Conservation (phyloP, 2,888 invertebrate genomes). For the Hylaea fasciaria region DNA sequence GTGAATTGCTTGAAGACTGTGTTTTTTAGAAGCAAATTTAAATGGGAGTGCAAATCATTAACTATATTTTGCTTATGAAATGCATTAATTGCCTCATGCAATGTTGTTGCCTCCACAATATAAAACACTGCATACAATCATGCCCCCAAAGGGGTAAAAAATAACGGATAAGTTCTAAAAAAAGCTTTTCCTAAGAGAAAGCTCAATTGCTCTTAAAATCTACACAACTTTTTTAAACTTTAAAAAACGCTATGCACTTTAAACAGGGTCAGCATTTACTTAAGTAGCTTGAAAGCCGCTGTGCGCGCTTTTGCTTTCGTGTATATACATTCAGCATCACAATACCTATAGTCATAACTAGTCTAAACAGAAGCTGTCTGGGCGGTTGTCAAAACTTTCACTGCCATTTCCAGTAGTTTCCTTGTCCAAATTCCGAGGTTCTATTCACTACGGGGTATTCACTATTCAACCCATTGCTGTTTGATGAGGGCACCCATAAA, state of each 20-base stretch:
- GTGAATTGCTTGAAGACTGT: background rate
- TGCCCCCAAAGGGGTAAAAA: no score
- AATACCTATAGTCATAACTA: conserved; percentile 53
- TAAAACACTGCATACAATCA: no score
- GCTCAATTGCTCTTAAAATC: no score
- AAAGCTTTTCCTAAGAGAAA: no score
- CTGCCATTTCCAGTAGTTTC: conserved; percentile 56
- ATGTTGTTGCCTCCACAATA: no score
- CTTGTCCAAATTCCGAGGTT: conserved; percentile 38
- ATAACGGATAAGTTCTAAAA: no score
- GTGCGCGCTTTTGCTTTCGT: no score
- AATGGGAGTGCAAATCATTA: no score
- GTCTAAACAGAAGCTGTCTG: conserved; percentile 61
- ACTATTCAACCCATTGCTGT: conserved; percentile 6
- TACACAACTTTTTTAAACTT: background rate
- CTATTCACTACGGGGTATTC: conserved; percentile 31
- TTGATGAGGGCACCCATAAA: conserved; percentile 29
- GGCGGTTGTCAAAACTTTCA: conserved; percentile 65
- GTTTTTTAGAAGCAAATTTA: background rate
- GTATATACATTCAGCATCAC: conserved; percentile 37
- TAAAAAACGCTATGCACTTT: background rate
- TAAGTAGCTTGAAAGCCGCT: background rate
- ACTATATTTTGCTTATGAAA: no score
- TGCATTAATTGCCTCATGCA: no score
- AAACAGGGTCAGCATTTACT: background rate